Base-by-base conservation (phyloP, 2,113 vertebrate genomes). In the Triplophysa rosa region DNA sequence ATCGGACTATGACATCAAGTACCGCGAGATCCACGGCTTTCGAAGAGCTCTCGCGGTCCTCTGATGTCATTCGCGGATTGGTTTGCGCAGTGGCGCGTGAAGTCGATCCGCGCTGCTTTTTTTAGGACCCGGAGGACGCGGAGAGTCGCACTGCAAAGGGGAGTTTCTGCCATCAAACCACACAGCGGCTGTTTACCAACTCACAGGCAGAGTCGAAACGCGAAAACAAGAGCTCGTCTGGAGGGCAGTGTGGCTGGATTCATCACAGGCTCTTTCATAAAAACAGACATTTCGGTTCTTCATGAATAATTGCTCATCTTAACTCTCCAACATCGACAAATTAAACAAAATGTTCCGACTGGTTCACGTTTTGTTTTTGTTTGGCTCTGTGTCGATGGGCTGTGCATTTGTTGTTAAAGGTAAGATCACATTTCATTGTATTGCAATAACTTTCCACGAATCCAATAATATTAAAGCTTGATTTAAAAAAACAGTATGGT, bases 101-200 rank as follows among this genome's bases (percentile, higher is more conserved):
- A 45, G 5, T 11, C 42, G 42, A 12, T 12, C 10, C 6, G 33
- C 4, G 0, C 42, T 0, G 23, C 1, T 17, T 10, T 45, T 17
- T 19, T 23, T 45, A 23, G 42, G 80, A 77, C 58, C 73, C 8
- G 58, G 24, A 24, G 14, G 64, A 42, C 52, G 62, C 24, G 5
- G 0, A 49, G 66, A 40, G 75, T 23, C 14, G 10, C 29, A 5
- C 84, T 82, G 86, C 87, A 85, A 37, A 84, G 76, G 19, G 79
- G 82, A 84, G 83, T 82, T 77, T 64, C 87, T 87, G 74, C 56
- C 56, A 23, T 81, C 78, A 65, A 62, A 56, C 24, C 82, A 78
- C 76, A 82, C 66, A 9, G 42, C 87, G 83, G 88, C 83, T 93
- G 92, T 92, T 93, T 91, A 91, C 86, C 1, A 73, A 14, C 5